phyloP scores from a whole-genome alignment of 1,140 invertebrate genomes.

The Polypedilum vanderplanki region DNA sequence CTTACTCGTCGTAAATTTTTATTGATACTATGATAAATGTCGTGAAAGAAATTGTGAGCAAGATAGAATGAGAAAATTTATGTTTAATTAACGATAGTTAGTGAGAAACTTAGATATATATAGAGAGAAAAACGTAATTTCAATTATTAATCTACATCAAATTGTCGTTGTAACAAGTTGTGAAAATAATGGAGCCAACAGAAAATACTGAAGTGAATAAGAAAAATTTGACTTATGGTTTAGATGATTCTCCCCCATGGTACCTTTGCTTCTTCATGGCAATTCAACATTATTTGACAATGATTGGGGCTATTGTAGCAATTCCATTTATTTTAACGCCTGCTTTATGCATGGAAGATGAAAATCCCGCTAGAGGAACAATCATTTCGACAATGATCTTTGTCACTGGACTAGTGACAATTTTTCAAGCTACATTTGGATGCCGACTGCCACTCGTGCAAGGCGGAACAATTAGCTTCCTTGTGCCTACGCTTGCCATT shows the following conservation, averaged over 20 bases:
- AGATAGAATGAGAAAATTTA: no score
- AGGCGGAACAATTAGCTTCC: conserved; percentile 78
- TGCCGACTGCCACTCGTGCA: conserved; percentile 56
- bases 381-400: conserved; percentile 86
- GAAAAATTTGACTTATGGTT: conserved; percentile 53
- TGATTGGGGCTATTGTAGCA: conserved; percentile 79
- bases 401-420: conserved; percentile 75
- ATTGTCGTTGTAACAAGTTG: no score
- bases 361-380: conserved; percentile 68
- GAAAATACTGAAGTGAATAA: background rate
- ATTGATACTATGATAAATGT: no score
- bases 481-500: conserved; percentile 79
- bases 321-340: conserved; percentile 77
- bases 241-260: conserved; percentile 77
- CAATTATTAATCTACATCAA: no score
- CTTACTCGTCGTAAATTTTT: no score
- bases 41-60: no score
- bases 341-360: conserved; percentile 71
- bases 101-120: no score
- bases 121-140: no score
- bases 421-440: conserved; percentile 73
- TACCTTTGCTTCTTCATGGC: conserved; percentile 76
- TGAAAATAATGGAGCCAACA: no score
- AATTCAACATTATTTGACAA: conserved; percentile 78
- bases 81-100: no score